Evolutionary conservation across 2,797 vertebrate species (phyloP).

Genomic region (Argentina silus): DNA sequence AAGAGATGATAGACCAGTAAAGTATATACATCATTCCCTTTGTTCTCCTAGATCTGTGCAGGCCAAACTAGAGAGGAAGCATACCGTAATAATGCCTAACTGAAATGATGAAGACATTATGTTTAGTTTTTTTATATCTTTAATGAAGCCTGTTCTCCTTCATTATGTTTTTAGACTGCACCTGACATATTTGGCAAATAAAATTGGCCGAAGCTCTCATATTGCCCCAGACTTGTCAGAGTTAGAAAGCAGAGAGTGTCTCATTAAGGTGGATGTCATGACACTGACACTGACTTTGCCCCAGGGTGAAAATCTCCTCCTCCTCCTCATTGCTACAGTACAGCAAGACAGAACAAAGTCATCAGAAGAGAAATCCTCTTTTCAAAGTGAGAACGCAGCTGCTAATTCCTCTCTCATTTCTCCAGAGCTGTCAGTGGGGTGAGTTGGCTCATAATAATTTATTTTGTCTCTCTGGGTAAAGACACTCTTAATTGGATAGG

Average conservation of each 20-base stretch:
- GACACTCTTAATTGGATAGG: slow-evolving; percentile 11
- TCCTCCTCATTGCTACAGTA: neutral
- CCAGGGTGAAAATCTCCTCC: slow-evolving; percentile 9
- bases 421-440: slow-evolving; percentile 26
- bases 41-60: neutral
- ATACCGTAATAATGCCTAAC: neutral
- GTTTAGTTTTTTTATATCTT: neutral
- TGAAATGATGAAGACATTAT: neutral
- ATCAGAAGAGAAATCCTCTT: slow-evolving; percentile 27
- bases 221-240: neutral
- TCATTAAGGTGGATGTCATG: neutral
- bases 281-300: slow-evolving; percentile 22
- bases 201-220: neutral
- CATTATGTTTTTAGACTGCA: neutral
- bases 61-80: neutral
- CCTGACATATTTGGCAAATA: neutral
- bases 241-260: slow-evolving; percentile 7
- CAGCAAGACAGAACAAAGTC: slow-evolving; percentile 21
- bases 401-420: slow-evolving; percentile 18
- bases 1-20: neutral
- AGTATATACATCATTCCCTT: too few species aligned
- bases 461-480: slow-evolving; percentile 1
- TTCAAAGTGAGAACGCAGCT: slow-evolving; percentile 10
- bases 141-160: neutral
- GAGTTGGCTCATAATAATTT: neutral